Evolutionary conservation across 2,888 invertebrate species (phyloP).

Genomic region (Drosophila histrio): DNA sequence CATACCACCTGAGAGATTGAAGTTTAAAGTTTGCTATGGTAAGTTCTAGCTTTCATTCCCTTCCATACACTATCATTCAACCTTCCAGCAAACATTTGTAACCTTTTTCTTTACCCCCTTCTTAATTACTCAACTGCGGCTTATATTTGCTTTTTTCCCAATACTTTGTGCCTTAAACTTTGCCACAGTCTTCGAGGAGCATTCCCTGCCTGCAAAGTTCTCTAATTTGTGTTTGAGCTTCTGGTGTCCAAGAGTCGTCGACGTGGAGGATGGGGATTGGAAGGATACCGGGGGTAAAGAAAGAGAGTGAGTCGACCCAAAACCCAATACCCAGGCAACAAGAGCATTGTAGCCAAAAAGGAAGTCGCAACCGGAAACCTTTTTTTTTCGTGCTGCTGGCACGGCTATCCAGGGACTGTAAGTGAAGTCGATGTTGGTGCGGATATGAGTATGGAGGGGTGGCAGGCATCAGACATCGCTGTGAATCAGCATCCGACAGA

Average conservation of each 20-base stretch:
- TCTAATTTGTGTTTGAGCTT: slow-evolving; percentile 80
- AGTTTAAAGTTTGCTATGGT: slow-evolving; percentile 6
- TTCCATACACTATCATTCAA: background rate
- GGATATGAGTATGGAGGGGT: slow-evolving; percentile 1
- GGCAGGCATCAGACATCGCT: slow-evolving; percentile 46
- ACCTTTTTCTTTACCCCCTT: slow-evolving; percentile 27
- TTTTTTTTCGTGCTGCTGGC: slow-evolving; percentile 53
- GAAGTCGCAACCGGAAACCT: slow-evolving; percentile 82
- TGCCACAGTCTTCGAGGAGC: slow-evolving; percentile 32
- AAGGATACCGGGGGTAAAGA: background rate
- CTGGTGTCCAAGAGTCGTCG: slow-evolving; percentile 56
- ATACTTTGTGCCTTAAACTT: slow-evolving; percentile 61
- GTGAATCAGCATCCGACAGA: slow-evolving; percentile 62
- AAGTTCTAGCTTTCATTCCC: background rate
- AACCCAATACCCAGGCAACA: slow-evolving; percentile 28
- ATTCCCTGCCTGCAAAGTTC: slow-evolving; percentile 60
- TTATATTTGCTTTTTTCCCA: slow-evolving; percentile 29
- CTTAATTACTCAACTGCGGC: slow-evolving; percentile 53
- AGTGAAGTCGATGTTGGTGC: slow-evolving; percentile 30
- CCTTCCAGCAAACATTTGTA: slow-evolving; percentile 18
- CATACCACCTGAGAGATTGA: slow-evolving; percentile 24
- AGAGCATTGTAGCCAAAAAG: slow-evolving; percentile 43
- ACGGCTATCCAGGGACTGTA: slow-evolving; percentile 59
- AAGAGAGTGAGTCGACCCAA: background rate
- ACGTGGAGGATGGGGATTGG: background rate